phyloP scores from a whole-genome alignment of 37 sponge, comb jelly and placozoan genomes.

The Tethya wilhelma region DNA sequence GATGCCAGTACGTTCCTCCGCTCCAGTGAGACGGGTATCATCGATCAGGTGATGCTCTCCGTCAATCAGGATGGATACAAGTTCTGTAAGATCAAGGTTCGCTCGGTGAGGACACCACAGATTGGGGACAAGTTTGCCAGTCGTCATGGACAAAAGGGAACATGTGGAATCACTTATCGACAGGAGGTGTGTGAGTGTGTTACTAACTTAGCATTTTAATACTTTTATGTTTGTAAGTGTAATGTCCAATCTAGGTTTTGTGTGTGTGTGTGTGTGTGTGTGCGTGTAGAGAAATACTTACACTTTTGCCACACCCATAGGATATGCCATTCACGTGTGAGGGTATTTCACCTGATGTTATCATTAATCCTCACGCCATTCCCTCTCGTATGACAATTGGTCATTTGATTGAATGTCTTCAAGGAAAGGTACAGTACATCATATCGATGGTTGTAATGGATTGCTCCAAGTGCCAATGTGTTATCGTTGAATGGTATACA shows the following conservation, averaged over 20 bases:
- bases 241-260: no score
- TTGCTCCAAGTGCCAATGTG: no score
- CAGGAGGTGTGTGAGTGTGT: slow-evolving; percentile 83
- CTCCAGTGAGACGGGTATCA: slow-evolving; percentile 95
- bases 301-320: slow-evolving; percentile 18
- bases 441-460: not conserved
- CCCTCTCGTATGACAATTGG: slow-evolving; percentile 99
- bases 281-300: not conserved
- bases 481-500: not conserved
- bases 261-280: not conserved
- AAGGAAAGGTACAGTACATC: slow-evolving; percentile 80
- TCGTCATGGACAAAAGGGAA: slow-evolving; percentile 99
- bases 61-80: slow-evolving; percentile 98
- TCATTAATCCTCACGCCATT: slow-evolving; percentile 99
- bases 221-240: not conserved
- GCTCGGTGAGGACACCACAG: slow-evolving; percentile 96
- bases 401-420: slow-evolving; percentile 98
- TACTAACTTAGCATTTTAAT: not conserved
- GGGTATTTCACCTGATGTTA: slow-evolving; percentile 96
- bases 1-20: slow-evolving; percentile 96
- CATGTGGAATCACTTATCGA: slow-evolving; percentile 96
- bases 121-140: slow-evolving; percentile 99
- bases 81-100: slow-evolving; percentile 97
- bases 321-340: slow-evolving; percentile 99
- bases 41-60: slow-evolving; percentile 98